Evolutionary conservation across 2,888 invertebrate species (phyloP).

Genomic region (Epistrophe grossulariae): DNA sequence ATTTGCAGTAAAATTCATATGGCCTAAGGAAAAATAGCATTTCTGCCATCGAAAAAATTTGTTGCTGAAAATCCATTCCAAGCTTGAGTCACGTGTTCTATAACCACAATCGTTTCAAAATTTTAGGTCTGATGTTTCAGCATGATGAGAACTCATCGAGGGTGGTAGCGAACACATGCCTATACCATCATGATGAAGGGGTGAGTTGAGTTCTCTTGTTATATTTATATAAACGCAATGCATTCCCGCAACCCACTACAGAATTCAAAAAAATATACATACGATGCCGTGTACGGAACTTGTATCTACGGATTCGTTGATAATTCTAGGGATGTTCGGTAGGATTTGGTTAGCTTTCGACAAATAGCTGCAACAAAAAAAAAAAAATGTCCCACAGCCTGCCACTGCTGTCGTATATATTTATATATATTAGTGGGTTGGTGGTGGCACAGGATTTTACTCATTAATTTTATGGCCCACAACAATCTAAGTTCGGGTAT

Average conservation of each 20-base stretch:
- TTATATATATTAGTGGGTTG: slow-evolving; percentile 22
- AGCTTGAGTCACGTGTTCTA: slow-evolving; percentile 62
- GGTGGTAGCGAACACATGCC: slow-evolving; percentile 31
- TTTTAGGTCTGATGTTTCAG: slow-evolving; percentile 55
- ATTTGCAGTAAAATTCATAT: slow-evolving; percentile 70
- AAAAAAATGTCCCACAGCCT: slow-evolving; percentile 61
- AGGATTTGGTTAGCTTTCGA: slow-evolving; percentile 56
- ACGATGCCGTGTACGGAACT: slow-evolving; percentile 24
- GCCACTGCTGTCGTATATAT: neutral
- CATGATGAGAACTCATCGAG: slow-evolving; percentile 34
- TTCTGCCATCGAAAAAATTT: slow-evolving; percentile 32
- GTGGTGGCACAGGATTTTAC: slow-evolving; percentile 61
- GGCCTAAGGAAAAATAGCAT: slow-evolving; percentile 44
- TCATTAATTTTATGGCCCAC: slow-evolving; percentile 75
- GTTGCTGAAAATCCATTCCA: slow-evolving; percentile 39
- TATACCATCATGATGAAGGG: slow-evolving; percentile 40
- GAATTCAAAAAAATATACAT: slow-evolving; percentile 30
- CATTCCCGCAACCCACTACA: slow-evolving; percentile 18
- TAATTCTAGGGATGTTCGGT: slow-evolving; percentile 52
- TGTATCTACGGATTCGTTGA: slow-evolving; percentile 43
- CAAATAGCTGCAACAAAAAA: slow-evolving; percentile 37
- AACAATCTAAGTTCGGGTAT: slow-evolving; percentile 46
- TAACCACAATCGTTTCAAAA: slow-evolving; percentile 71
- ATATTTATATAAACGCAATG: slow-evolving; percentile 29
- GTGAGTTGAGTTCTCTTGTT: slow-evolving; percentile 54